phyloP scores from a whole-genome alignment of 2,797 vertebrate genomes.

The Gymnocypris eckloni region DNA sequence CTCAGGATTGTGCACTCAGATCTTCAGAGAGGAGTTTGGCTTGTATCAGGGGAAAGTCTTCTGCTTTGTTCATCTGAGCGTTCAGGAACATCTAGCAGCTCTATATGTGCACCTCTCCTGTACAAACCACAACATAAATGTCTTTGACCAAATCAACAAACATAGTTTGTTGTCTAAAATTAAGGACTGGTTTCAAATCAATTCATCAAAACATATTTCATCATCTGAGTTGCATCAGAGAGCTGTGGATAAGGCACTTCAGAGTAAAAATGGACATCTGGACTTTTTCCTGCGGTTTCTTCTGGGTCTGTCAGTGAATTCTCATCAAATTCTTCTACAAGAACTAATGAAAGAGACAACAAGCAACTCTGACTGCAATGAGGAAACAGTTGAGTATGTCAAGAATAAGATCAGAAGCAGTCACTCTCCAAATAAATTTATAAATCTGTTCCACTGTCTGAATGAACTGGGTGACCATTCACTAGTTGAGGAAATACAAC shows the following conservation, averaged over 20 bases:
- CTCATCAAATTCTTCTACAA: neutral
- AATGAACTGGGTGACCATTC: constrained; percentile 2
- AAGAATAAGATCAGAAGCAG: neutral
- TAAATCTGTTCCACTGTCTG: neutral
- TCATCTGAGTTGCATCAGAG: neutral
- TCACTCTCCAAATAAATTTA: neutral
- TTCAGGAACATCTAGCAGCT: no score
- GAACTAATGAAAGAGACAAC: neutral
- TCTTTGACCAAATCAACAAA: neutral
- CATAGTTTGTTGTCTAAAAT: neutral
- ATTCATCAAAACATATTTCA: neutral
- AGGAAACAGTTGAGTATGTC: neutral
- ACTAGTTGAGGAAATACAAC: neutral
- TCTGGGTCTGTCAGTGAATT: neutral
- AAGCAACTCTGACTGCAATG: neutral
- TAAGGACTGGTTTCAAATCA: neutral
- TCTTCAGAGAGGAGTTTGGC: no score
- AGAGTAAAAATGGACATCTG: neutral
- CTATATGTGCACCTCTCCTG: neutral
- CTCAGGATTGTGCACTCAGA: neutral
- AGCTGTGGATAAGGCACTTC: neutral
- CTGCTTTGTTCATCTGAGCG: no score
- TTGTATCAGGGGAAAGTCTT: no score
- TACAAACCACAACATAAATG: neutral
- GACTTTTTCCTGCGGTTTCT: neutral